Evolutionary conservation across 2,797 vertebrate genomes (phyloP).

Genomic region (Enteromius radiatus): DNA sequence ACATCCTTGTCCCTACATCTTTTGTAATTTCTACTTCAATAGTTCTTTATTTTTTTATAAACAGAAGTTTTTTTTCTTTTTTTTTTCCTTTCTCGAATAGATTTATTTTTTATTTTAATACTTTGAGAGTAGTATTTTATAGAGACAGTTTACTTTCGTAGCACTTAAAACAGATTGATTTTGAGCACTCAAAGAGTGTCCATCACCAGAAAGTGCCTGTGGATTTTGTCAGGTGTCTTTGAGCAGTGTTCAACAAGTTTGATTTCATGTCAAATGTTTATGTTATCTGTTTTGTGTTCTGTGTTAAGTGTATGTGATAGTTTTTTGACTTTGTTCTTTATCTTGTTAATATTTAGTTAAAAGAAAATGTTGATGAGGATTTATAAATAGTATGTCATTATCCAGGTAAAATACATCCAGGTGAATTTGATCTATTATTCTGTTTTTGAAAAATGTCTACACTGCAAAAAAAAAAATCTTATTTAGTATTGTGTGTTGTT

Average conservation of each 20-base stretch:
- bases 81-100: conserved; percentile 58
- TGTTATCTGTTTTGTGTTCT: conserved; percentile 52
- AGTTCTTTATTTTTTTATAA: conserved; percentile 49
- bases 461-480: not conserved
- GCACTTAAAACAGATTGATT: conserved; percentile 78
- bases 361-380: conserved; percentile 41
- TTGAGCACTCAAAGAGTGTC: conserved; percentile 77
- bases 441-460: conserved; percentile 56
- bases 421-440: conserved; percentile 45
- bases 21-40: conserved; percentile 49
- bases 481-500: not conserved
- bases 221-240: conserved; percentile 74
- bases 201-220: conserved; percentile 82
- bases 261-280: conserved; percentile 45
- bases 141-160: conserved; percentile 74
- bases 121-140: conserved; percentile 72
- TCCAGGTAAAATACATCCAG: conserved; percentile 53
- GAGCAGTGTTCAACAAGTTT: conserved; percentile 58
- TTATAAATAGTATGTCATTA: conserved; percentile 41
- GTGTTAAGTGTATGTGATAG: conserved; percentile 44
- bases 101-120: no score
- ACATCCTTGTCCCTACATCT: conserved; percentile 45
- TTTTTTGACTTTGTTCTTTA: conserved; percentile 3
- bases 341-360: conserved; percentile 12
- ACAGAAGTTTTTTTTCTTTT: conserved; percentile 44